Base-by-base conservation (phyloP, 2,797 vertebrate genomes). In the Sarcophilus harrisii region DNA sequence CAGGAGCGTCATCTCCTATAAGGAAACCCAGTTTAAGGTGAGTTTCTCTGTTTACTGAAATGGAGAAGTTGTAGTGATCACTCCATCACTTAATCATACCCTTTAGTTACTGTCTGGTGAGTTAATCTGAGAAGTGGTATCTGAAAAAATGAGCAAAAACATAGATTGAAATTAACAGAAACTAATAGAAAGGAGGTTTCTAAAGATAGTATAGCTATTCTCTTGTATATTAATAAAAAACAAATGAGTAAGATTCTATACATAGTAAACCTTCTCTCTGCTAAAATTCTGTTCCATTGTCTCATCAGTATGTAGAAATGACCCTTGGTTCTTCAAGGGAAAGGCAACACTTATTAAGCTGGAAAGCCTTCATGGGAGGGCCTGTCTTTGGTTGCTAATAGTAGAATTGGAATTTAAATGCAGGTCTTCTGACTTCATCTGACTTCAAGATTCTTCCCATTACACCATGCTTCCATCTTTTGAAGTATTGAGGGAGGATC, bases 181-280 rank as follows among this genome's bases (percentile, higher is more conserved):
- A 59, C 27, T 59, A 28, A 59, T 27, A 59, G 58, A 57, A 95
- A 93, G 90, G 3, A 95, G 96, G 52, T 11, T 87, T 14, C 21
- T 95, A 18, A 90, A 38, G 5, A 45, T n/a, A 4, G 93, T 89
- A n/a, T 59, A n/a, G 49, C 58, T 24, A 81, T 6, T 30, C n/a
- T 91, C 94, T 32, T 21, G 32, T 87, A 92, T 45, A n/a, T 93
- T 92, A 91, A 16, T 90, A 95, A 89, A 81, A 95, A 90, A 45
- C 32, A 81, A 81, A 38, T 32, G 32, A 5, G 32, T 16, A 87
- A 45, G 92, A 95, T 55, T 58, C 59, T 94, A 90, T 9, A 60
- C 87, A 89, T 57, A 87, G 95, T 94, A 81, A 3, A 91, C 3
- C 9, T 8, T 0, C 57, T 92, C 27, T 45, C 32, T 1, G 5